Base-by-base conservation (phyloP, 2,113 vertebrate species). In the Alaudala cheleensis region DNA sequence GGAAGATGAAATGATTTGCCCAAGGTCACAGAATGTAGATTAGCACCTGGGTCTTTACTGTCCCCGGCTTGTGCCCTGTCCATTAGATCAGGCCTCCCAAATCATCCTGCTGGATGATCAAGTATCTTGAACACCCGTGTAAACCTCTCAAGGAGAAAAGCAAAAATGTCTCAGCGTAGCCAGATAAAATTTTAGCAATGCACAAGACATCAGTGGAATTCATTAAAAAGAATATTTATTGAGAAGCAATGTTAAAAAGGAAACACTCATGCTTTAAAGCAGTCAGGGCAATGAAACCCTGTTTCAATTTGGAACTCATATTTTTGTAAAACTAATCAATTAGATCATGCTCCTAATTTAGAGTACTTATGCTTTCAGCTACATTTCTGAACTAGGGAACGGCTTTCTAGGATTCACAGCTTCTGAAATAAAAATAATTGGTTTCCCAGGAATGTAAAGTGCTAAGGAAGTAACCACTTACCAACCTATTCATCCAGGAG, bases 371-470 rank as follows among this genome's bases (percentile, higher is more conserved):
- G 58, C 76, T 96, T 89, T 95, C 91, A 94, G 72, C 25, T 87
- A 87, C 50, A 67, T 73, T 95, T 91, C 82, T 82, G 71, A 90
- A 49, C 42, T 53, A 84, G 86, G 50, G 86, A 42, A 66, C 64
- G 73, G 60, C 79, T 93, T 93, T 91, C 72, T 79, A 93, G 70
- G 88, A 95, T 82, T 84, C 83, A 85, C 76, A 95, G 78, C n/a
- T 92, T 88, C 83, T 95, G 92, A 93, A 96, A 90, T 89, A 95
- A 95, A 96, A 95, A 93, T 89, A 95, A 95, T 94, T 96, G 92
- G 77, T 87, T 97, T 96, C 86, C 1, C 33, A 96, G 95, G 92
- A 96, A 94, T 95, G 91, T 79, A 58, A 95, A 97, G 90, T 89
- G 77, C 83, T 94, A 77, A 94, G 94, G 90, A 96, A 94, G 80